phyloP scores from a whole-genome alignment of 2,113 vertebrate genomes.

The Myotis yumanensis region DNA sequence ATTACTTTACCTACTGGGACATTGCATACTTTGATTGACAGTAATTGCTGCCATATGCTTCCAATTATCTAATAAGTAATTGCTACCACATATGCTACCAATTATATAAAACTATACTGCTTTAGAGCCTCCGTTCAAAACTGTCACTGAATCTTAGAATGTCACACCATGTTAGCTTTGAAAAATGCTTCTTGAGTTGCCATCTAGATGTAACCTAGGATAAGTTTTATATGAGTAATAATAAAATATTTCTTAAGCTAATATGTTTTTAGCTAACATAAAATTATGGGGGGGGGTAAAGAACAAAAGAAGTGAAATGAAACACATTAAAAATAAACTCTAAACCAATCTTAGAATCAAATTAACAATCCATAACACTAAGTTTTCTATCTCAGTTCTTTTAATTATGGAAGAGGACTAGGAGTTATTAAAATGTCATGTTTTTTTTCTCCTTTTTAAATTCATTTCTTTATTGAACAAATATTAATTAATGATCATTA shows the following conservation, averaged over 20 bases:
- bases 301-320: neutral
- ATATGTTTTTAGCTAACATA: neutral
- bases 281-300: neutral
- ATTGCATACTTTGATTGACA: slow-evolving; percentile 61
- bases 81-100: slow-evolving; percentile 37
- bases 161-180: neutral
- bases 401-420: slow-evolving; percentile 6
- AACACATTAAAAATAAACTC: neutral
- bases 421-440: neutral
- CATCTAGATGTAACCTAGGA: neutral
- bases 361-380: neutral
- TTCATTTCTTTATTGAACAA: neutral
- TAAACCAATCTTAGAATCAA: neutral
- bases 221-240: neutral
- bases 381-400: neutral
- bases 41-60: slow-evolving; percentile 61
- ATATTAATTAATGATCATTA: neutral
- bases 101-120: slow-evolving; percentile 15
- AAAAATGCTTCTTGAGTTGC: neutral
- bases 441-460: neutral
- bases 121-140: slow-evolving; percentile 28
- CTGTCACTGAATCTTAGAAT: slow-evolving; percentile 7
- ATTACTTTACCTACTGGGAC: slow-evolving; percentile 25
- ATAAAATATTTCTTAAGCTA: neutral
- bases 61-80: slow-evolving; percentile 64